These are phyloP conservation scores for Oligia latruncula DNA, from an alignment of 2,888 invertebrate genomes.

Conservation along the genomic window DNA sequence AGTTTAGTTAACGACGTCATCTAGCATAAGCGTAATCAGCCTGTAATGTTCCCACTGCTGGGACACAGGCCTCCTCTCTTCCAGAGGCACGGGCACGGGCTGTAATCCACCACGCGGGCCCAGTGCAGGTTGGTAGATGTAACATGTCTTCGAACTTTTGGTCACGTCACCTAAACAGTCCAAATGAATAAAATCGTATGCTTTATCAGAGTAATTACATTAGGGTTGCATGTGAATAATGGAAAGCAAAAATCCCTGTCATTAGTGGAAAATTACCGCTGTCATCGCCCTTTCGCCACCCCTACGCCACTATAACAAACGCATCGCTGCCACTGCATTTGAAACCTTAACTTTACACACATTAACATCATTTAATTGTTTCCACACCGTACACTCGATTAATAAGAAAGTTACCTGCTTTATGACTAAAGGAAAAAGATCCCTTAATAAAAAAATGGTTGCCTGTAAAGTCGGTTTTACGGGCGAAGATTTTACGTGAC, in stretches of 20 bases:
- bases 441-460: slow-evolving; percentile 28
- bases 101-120: too few relatives aligned
- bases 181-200: slow-evolving; percentile 23
- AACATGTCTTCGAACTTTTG: too few relatives aligned
- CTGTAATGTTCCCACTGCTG: neutral
- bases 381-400: slow-evolving; percentile 46
- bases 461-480: too few relatives aligned
- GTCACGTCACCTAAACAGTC: neutral
- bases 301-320: slow-evolving; percentile 47
- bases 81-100: too few relatives aligned
- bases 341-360: slow-evolving; percentile 38
- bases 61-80: too few relatives aligned
- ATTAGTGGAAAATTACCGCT: slow-evolving; percentile 51
- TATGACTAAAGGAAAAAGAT: slow-evolving; percentile 25
- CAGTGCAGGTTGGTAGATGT: too few relatives aligned
- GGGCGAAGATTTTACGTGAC: too few relatives aligned
- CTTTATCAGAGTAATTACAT: slow-evolving; percentile 36
- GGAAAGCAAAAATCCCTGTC: slow-evolving; percentile 50
- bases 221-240: slow-evolving; percentile 36
- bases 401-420: slow-evolving; percentile 45
- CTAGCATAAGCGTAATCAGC: neutral
- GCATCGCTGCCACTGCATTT: slow-evolving; percentile 51
- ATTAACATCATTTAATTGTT: slow-evolving; percentile 60
- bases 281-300: slow-evolving; percentile 51
- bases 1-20: neutral